These are phyloP conservation scores for Prorops nasuta DNA, from an alignment of 1,140 invertebrate species.

Conservation along the genomic window DNA sequence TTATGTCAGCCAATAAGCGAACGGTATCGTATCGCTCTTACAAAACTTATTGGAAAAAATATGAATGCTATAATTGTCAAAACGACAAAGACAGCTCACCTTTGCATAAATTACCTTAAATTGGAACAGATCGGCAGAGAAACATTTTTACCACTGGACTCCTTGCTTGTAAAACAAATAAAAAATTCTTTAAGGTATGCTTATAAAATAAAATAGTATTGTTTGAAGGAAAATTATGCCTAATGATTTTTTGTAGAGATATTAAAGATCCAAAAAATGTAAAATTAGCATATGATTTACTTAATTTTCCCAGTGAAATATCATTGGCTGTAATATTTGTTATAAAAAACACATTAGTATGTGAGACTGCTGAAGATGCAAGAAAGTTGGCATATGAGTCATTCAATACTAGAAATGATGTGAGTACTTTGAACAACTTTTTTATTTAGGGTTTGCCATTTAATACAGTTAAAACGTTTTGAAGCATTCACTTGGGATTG, in stretches of 20 bases:
- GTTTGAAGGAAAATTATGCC: too few species aligned
- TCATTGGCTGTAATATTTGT: slow-evolving; percentile 90
- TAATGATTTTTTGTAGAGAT: slow-evolving; percentile 65
- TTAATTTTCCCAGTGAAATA: slow-evolving; percentile 85
- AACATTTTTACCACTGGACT: slow-evolving; percentile 93
- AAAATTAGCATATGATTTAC: slow-evolving; percentile 89
- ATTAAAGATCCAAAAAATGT: slow-evolving; percentile 87
- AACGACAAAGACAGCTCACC: slow-evolving; percentile 85
- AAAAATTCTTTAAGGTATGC: slow-evolving; percentile 70
- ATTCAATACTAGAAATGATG: slow-evolving; percentile 74
- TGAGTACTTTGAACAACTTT: slow-evolving; percentile 40
- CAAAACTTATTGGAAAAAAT: slow-evolving; percentile 93
- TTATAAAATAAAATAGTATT: too few species aligned
- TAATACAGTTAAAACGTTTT: too few species aligned
- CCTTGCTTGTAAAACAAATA: slow-evolving; percentile 82
- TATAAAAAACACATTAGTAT: slow-evolving; percentile 92
- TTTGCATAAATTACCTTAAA: slow-evolving; percentile 94
- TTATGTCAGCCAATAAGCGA: slow-evolving; percentile 95
- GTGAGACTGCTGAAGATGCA: slow-evolving; percentile 94
- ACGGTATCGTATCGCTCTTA: slow-evolving; percentile 90
- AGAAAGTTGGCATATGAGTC: slow-evolving; percentile 91
- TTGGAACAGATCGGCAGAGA: slow-evolving; percentile 91
- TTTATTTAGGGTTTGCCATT: too few species aligned
- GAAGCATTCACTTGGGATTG: too few species aligned
- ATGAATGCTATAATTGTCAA: slow-evolving; percentile 98